Percentiles rank a stretch among this genome's conserved stretches.
phyloP scores from a whole-genome alignment of 2,888 invertebrate species.

The Tipula lateralis region DNA sequence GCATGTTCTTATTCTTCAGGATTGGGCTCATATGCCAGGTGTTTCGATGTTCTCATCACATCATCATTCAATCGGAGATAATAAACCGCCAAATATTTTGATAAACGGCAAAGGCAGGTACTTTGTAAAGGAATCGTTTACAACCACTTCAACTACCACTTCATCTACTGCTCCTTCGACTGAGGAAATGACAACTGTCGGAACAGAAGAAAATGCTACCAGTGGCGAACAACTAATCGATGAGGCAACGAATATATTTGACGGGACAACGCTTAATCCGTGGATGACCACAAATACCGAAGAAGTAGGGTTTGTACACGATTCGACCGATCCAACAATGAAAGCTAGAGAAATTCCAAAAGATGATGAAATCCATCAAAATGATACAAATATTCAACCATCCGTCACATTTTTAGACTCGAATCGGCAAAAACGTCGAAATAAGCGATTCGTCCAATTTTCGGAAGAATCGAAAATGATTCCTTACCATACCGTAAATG shows the following conservation, averaged over 20 bases:
- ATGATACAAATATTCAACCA: neutral
- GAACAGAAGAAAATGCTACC: neutral
- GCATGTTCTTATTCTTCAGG: constrained; percentile 70
- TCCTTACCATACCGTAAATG: constrained; percentile 31
- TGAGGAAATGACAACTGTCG: neutral
- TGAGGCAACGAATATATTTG: neutral
- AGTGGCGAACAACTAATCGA: neutral
- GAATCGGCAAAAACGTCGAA: constrained; percentile 25
- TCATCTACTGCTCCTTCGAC: neutral
- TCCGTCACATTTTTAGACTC: neutral
- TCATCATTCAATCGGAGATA: constrained; percentile 75
- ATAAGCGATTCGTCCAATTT: neutral
- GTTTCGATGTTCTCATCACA: constrained; percentile 75
- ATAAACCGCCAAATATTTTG: constrained; percentile 74
- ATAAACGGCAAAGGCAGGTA: constrained; percentile 74
- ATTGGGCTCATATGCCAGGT: constrained; percentile 74
- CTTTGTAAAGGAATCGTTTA: constrained; percentile 35
- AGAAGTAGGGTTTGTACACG: constrained; percentile 20
- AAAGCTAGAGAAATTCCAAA: neutral
- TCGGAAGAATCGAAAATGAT: constrained; percentile 9
- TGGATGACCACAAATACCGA: neutral
- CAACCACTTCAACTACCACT: neutral
- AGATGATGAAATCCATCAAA: neutral
- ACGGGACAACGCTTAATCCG: neutral
- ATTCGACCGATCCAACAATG: neutral